Conservation (phyloP, 1,140 invertebrate genomes). For the Nymphalis io region DNA sequence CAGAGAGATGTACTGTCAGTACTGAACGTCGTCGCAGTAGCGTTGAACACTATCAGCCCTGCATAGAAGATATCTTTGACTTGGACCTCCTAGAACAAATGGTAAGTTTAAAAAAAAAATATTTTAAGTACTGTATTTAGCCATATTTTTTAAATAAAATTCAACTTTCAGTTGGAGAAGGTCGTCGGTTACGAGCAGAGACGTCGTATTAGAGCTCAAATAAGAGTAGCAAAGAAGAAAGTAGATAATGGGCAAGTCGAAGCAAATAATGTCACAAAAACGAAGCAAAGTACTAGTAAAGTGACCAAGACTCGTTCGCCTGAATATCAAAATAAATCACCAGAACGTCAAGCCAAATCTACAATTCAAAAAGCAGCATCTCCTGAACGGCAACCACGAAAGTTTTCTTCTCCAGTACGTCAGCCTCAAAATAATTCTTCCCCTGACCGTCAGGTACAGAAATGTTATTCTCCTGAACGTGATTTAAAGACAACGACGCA, state of each 20-base stretch:
- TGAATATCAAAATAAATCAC: slow-evolving; percentile 48
- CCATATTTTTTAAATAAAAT: slow-evolving; percentile 30
- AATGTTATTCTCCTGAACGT: slow-evolving; percentile 52
- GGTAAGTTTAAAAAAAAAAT: slow-evolving; percentile 67
- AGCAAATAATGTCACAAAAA: slow-evolving; percentile 44
- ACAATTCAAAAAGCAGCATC: slow-evolving; percentile 25
- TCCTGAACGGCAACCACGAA: slow-evolving; percentile 36
- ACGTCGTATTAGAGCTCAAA: slow-evolving; percentile 87
- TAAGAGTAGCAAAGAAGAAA: slow-evolving; percentile 84
- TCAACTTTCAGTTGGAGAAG: slow-evolving; percentile 84
- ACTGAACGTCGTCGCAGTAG: slow-evolving; percentile 73
- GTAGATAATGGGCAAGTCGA: slow-evolving; percentile 60
- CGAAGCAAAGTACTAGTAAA: slow-evolving; percentile 46
- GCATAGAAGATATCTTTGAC: slow-evolving; percentile 87
- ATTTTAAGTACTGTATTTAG: slow-evolving; percentile 14
- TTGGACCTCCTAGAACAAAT: slow-evolving; percentile 85
- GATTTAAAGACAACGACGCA: slow-evolving; percentile 43
- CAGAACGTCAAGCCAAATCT: slow-evolving; percentile 37
- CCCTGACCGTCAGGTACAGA: slow-evolving; percentile 37
- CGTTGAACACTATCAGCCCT: slow-evolving; percentile 73
- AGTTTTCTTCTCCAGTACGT: no score
- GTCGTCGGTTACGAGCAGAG: slow-evolving; percentile 87
- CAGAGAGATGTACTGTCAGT: slow-evolving; percentile 66
- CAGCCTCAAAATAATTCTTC: slow-evolving; percentile 24
- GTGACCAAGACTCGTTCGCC: slow-evolving; percentile 53